phyloP scores from a whole-genome alignment of 2,888 invertebrate species.

The Callosobruchus maculatus region DNA sequence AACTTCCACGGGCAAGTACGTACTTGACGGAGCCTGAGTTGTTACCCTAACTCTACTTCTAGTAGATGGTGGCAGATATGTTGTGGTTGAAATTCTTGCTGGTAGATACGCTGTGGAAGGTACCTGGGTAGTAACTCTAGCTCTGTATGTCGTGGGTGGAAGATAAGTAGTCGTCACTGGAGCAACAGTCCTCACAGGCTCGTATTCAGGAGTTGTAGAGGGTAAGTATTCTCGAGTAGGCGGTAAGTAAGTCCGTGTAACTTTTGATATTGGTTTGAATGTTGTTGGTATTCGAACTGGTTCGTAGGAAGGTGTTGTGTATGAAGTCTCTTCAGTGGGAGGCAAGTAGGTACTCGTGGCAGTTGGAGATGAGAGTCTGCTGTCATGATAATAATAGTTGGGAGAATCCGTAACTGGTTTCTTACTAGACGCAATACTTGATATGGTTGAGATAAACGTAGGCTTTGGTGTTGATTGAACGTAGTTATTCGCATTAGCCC shows the following conservation, averaged over 20 bases:
- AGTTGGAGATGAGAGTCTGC: conserved; percentile 26
- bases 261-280: background rate
- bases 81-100: conserved; percentile 5
- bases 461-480: conserved; percentile 36
- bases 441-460: conserved; percentile 45
- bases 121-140: conserved; percentile 5
- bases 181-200: background rate
- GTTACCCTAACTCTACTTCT: background rate
- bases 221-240: conserved; percentile 23
- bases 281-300: conserved; percentile 9
- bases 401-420: conserved; percentile 24
- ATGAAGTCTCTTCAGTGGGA: background rate
- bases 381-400: conserved; percentile 31
- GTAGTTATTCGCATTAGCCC: conserved; percentile 10
- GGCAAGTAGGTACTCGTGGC: conserved; percentile 7
- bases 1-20: conserved; percentile 16
- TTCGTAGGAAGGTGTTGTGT: conserved; percentile 13
- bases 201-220: conserved; percentile 6
- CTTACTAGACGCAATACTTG: conserved; percentile 36
- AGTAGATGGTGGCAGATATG: background rate
- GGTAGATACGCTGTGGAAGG: conserved; percentile 15
- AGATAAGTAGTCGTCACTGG: background rate
- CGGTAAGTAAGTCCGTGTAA: background rate
- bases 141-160: conserved; percentile 8
- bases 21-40: background rate